Base-by-base conservation (phyloP, 2,113 vertebrate genomes). In the Amia ocellicauda region DNA sequence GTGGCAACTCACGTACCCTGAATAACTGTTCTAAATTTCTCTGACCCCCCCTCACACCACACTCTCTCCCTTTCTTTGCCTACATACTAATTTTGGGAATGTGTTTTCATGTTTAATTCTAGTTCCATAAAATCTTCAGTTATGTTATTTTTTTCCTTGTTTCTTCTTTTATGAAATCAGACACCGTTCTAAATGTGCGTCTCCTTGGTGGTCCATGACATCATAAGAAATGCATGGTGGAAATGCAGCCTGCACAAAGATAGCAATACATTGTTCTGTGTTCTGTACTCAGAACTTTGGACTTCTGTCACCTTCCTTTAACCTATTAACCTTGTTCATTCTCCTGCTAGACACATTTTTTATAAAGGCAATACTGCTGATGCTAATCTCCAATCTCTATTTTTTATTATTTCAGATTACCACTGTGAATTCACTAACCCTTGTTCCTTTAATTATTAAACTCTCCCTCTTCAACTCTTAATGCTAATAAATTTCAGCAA, bases 1-100 rank as follows among this genome's bases (percentile, higher is more conserved):
- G 5, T 36, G n/a, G n/a, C n/a, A n/a, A n/a, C n/a, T n/a, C n/a
- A n/a, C n/a, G n/a, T n/a, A n/a, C n/a, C n/a, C n/a, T n/a, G n/a
- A n/a, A n/a, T n/a, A n/a, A n/a, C n/a, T 66, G 57, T 51, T 24
- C 31, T 3, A 66, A 62, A 66, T 60, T 67, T 65, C 49, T 14
- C 9, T 53, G 67, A 60, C 68, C 64, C 62, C 63, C 75, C 76
- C 58, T 71, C 3, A 57, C 72, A 75, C 75, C 80, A 64, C 78
- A 78, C 71, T 66, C 78, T 69, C 66, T 36, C 31, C 11, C 31
- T 36, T 36, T 36, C 31, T 7, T 11, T n/a, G n/a, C 5, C 31
- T 11, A 36, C 5, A 36, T 36, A 36, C 31, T 36, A 36, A 36
- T 36, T 36, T 36, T 36, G 31, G 31, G 11, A 36, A 36, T 7